Percentiles rank a stretch among this genome's conserved stretches.
phyloP scores from a whole-genome alignment of 2,113 vertebrate genomes.

The Puma concolor region DNA sequence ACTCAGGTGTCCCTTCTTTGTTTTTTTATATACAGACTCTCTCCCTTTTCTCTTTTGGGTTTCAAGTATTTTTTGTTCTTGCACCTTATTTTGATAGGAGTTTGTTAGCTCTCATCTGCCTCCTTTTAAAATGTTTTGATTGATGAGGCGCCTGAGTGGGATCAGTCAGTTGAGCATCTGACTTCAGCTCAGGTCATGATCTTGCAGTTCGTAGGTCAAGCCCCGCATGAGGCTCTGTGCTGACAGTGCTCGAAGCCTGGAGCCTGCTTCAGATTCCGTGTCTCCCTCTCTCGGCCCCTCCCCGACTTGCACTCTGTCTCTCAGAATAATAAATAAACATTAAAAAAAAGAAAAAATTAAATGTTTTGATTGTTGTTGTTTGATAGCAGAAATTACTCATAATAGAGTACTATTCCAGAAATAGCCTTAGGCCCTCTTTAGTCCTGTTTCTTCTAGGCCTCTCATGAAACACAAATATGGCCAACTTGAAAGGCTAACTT shows the following conservation, averaged over 20 bases:
- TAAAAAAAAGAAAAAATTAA: background rate
- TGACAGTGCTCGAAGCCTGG: too few species aligned
- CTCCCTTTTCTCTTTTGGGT: background rate
- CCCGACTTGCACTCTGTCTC: too few species aligned
- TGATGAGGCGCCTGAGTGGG: background rate
- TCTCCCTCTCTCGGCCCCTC: too few species aligned
- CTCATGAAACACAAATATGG: slow-evolving; percentile 24
- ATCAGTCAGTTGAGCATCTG: too few species aligned
- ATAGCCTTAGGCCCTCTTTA: background rate
- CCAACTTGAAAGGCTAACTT: background rate
- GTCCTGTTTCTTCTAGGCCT: background rate
- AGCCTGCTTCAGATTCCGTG: too few species aligned
- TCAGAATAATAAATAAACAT: too few species aligned
- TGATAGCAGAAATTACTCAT: slow-evolving; percentile 1
- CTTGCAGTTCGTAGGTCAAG: too few species aligned
- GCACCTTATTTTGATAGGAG: slow-evolving; percentile 16
- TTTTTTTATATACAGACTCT: background rate
- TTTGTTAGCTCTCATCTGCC: background rate
- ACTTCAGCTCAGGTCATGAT: too few species aligned
- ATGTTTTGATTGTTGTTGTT: slow-evolving; percentile 39
- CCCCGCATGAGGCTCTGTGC: too few species aligned
- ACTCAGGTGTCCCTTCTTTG: background rate
- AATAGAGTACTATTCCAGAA: background rate
- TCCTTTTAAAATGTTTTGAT: background rate
- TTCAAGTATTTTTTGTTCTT: slow-evolving; percentile 55